Percentiles rank a stretch among this genome's conserved stretches.
Evolutionary conservation across 2,797 vertebrate species (phyloP).

Genomic region (Chloroceryle inda): DNA sequence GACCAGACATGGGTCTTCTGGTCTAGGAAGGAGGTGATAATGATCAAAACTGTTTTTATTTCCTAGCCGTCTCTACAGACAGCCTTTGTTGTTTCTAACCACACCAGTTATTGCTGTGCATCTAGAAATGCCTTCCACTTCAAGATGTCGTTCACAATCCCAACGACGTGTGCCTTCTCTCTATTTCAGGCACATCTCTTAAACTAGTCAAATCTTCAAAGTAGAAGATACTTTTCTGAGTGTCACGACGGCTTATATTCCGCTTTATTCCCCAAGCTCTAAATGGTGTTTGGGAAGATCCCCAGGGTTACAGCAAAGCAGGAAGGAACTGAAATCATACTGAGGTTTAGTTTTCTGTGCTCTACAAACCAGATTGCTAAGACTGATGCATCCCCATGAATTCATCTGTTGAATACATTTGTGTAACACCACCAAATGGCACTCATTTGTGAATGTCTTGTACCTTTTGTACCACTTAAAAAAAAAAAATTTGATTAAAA

Average conservation of each 20-base stretch:
- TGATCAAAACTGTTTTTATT: neutral
- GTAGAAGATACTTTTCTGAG: neutral
- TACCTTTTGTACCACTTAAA: neutral
- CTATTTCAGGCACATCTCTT: neutral
- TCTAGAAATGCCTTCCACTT: neutral
- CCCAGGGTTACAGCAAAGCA: neutral
- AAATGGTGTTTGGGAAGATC: constrained; percentile 30
- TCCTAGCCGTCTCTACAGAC: neutral
- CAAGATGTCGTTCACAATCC: neutral
- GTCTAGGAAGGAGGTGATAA: neutral
- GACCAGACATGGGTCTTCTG: neutral
- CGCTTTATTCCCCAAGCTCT: neutral
- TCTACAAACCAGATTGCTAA: constrained; percentile 5
- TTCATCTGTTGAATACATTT: neutral
- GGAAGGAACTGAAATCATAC: constrained; percentile 51
- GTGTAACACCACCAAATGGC: neutral
- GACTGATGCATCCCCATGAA: neutral
- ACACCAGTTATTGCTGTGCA: neutral
- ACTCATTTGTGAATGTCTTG: neutral
- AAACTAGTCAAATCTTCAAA: neutral
- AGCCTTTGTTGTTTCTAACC: neutral
- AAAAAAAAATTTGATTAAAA: neutral
- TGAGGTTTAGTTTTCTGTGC: constrained; percentile 53
- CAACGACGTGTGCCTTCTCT: neutral
- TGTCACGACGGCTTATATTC: neutral